These are phyloP conservation scores for Oscheius sp. DNA, from an alignment of 2,888 invertebrate genomes.

Conservation along the genomic window DNA sequence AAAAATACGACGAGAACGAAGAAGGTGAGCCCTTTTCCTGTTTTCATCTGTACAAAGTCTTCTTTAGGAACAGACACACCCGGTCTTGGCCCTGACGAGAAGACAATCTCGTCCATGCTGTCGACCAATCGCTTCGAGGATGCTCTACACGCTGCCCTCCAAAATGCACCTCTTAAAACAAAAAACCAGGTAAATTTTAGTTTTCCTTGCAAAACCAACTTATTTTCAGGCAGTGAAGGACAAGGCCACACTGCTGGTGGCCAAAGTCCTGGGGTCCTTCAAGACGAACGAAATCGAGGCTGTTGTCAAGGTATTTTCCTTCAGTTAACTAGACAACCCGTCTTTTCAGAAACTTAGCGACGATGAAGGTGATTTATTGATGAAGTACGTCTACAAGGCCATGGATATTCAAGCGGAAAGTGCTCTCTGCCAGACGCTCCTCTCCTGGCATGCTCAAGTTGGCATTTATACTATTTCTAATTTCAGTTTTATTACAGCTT, in stretches of 20 bases:
- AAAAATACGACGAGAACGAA: slow-evolving; percentile 65
- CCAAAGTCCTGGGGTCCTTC: slow-evolving; percentile 64
- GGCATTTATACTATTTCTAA: background rate
- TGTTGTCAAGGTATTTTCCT: slow-evolving; percentile 45
- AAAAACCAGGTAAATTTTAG: slow-evolving; percentile 62
- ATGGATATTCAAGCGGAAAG: slow-evolving; percentile 67
- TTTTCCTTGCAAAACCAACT: background rate
- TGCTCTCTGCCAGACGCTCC: slow-evolving; percentile 59
- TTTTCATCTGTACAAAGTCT: background rate
- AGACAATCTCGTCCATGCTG: slow-evolving; percentile 44
- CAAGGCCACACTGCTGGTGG: slow-evolving; percentile 56
- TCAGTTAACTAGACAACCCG: background rate
- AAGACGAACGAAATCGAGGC: slow-evolving; percentile 65
- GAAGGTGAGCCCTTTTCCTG: slow-evolving; percentile 45
- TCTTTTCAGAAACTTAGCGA: slow-evolving; percentile 46
- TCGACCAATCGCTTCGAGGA: slow-evolving; percentile 58
- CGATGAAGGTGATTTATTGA: slow-evolving; percentile 68
- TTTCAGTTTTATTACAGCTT: slow-evolving; percentile 43
- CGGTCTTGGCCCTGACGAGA: slow-evolving; percentile 56
- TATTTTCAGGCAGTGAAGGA: slow-evolving; percentile 55
- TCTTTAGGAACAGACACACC: slow-evolving; percentile 48
- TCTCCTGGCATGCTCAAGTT: slow-evolving; percentile 68
- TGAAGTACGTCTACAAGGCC: slow-evolving; percentile 70
- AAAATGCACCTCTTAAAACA: slow-evolving; percentile 63
- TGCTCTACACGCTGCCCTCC: slow-evolving; percentile 65